Base-by-base conservation (phyloP, 2,888 invertebrate species). In the Rhamphomyia laevipes region DNA sequence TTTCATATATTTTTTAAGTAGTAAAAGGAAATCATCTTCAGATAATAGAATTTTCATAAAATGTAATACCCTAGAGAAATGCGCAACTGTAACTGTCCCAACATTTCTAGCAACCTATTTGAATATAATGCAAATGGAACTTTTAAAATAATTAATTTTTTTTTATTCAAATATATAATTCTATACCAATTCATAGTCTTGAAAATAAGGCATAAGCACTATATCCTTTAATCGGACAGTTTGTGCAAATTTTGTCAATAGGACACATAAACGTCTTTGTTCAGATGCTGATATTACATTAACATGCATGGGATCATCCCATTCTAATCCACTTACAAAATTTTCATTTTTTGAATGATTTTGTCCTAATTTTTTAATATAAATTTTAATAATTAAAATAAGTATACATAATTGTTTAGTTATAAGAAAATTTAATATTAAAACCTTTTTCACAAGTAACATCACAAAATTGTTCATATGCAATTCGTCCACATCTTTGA, bases 401-500 rank as follows among this genome's bases (percentile, higher is more conserved):
- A 3, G 15, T 1, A 43, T 27, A 21, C 33, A 4, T 16, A n/a
- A 16, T 37, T n/a, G 15, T 15, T 45, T 31, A n/a, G n/a, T n/a
- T n/a, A n/a, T n/a, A n/a, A n/a, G n/a, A n/a, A n/a, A n/a, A n/a
- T n/a, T n/a, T 9, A 2, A 2, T 2, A 12, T 16, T 58, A 59
- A 54, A 21, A 68, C 68, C 59, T 55, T 67, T 63, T 41, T 56
- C 59, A 48, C 65, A 81, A 52, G 86, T 80, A 55, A 85, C 77
- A 64, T 81, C 77, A 61, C 84, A 85, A 53, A 87, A 77, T 70
- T 86, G 85, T 4, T 78, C 77, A 67, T 87, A 87, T 49, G 81
- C 76, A 47, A 87, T 77, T 56, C 86, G 76, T 50, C 87, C 86
- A 72, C 87, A 86, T 55, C 81, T 81, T n/a, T 82, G 77, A 41